These are phyloP conservation scores for Leptopilina drosophilae DNA, from an alignment of 2,888 invertebrate genomes.

Conservation along the genomic window DNA sequence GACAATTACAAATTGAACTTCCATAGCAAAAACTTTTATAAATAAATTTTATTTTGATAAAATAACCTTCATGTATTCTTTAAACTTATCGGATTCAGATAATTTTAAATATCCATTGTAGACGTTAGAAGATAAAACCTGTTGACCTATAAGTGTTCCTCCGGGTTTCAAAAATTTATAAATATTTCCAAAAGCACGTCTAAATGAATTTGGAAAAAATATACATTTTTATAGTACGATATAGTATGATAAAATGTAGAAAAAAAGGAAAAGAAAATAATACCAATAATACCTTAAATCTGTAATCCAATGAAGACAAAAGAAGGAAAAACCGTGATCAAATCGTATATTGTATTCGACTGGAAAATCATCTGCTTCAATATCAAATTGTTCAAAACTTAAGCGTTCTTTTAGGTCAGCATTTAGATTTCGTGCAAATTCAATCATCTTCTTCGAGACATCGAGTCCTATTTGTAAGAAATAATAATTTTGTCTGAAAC, in stretches of 20 bases:
- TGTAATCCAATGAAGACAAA: conserved; percentile 1
- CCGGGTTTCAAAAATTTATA: conserved; percentile 81
- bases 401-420: not conserved
- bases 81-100: conserved; percentile 80
- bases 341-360: not conserved
- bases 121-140: conserved; percentile 73
- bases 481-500: too few relatives aligned
- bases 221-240: too few relatives aligned
- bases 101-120: conserved; percentile 80
- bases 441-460: not conserved
- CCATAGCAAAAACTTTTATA: too few relatives aligned
- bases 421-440: not conserved
- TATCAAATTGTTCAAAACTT: not conserved
- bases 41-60: too few relatives aligned
- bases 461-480: not conserved
- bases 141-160: conserved; percentile 80
- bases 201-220: conserved; percentile 68
- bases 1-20: too few relatives aligned
- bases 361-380: conserved; percentile 9
- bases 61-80: conserved; percentile 80
- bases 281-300: not conserved
- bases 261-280: not conserved
- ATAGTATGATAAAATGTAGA: too few relatives aligned
- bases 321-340: conserved; percentile 16
- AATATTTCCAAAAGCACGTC: conserved; percentile 82